Evolutionary conservation across 2,113 vertebrate genomes (phyloP).

Genomic region (mouse (Mus musculus)): GRCm39 chr8:109345001-109345500

Average conservation of each 20-base stretch:
- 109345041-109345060: neutral
- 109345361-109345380: too few relatives aligned
- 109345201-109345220: neutral
- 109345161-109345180: neutral
- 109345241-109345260: neutral
- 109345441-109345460: neutral
- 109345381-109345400: too few relatives aligned
- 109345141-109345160: neutral
- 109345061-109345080: neutral
- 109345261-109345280: neutral
- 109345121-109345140: neutral
- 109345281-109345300: neutral
- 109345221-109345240: neutral
- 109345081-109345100: slow-evolving; percentile 34
- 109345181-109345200: neutral
- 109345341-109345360: neutral
- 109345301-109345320: neutral
- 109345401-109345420: neutral
- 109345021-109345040: neutral
- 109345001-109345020: neutral
- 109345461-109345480: neutral
- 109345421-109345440: neutral
- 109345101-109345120: neutral
- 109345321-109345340: neutral
- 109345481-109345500: neutral